These are phyloP conservation scores for Arizona elegans DNA, from an alignment of 2,113 vertebrate genomes.

Conservation along the genomic window DNA sequence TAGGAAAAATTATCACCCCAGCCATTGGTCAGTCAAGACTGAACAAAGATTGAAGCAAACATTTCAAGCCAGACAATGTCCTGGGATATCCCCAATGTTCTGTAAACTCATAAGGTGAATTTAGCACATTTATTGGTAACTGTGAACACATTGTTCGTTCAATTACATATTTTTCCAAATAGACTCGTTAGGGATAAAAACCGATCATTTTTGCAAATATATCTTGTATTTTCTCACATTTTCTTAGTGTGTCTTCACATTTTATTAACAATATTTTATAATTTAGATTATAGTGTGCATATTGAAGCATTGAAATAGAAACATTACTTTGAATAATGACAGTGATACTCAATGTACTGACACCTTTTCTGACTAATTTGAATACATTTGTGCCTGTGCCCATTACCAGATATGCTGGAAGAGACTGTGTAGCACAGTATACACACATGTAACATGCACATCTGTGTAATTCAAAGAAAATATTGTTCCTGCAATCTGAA, in stretches of 20 bases:
- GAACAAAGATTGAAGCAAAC: background rate
- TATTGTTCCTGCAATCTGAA: background rate
- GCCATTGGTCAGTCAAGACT: too few species aligned
- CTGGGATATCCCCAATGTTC: background rate
- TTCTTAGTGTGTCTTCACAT: slow-evolving; percentile 30
- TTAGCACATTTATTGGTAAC: background rate
- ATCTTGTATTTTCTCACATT: slow-evolving; percentile 43
- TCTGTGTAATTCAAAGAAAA: background rate
- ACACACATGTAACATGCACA: background rate
- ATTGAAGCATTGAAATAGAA: slow-evolving; percentile 2
- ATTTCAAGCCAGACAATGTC: background rate
- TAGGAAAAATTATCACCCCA: background rate
- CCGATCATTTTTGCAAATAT: background rate
- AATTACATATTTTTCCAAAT: background rate
- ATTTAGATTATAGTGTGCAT: background rate
- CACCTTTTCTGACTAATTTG: background rate
- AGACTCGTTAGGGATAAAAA: background rate
- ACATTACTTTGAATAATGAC: slow-evolving; percentile 3
- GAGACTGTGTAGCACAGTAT: background rate
- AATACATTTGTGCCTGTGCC: background rate
- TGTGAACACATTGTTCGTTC: background rate
- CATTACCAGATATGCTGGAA: background rate
- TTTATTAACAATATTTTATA: slow-evolving; percentile 38
- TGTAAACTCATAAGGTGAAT: background rate
- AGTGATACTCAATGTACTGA: slow-evolving; percentile 6